Base-by-base conservation (phyloP, 2,797 vertebrate species). In the Ptychobarbus kaznakovi region DNA sequence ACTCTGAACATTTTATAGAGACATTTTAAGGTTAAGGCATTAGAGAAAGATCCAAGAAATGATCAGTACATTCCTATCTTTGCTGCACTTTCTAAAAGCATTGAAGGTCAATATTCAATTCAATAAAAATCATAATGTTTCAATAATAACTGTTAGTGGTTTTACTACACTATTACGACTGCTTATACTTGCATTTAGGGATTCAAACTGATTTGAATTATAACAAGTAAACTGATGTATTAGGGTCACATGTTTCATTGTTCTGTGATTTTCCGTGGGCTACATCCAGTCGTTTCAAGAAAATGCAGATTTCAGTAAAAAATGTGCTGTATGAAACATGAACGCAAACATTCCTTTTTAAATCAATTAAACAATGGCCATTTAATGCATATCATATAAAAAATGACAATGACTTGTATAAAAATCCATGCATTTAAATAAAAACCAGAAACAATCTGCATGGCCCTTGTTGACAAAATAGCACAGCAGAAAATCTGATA, bases 351-450 rank as follows among this genome's bases (percentile, higher is more conserved):
- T 40, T 61, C 20, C 1, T 66, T 78, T 56, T 58, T 16, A 77
- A 84, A 70, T 79, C 79, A 70, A 76, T 70, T 66, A 82, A 63
- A 80, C 75, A 82, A 83, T 88, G 72, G 49, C 68, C 44, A 78
- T 89, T 89, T 89, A 76, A 86, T 88, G 86, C 16, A 69, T 80
- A 61, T 89, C 51, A 80, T 86, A 87, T 88, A 88, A 91, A 91
- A 89, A 89, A 73, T 38, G 70, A 38, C 61, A 85, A 83, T 78
- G 35, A 87, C 58, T 68, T 84, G 72, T 92, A 90, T 87, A 92
- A 91, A 90, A 91, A 89, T 58, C 73, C 91, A 92, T 92, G 91
- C 91, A 89, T 78, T 81, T 87, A 90, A 89, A 89, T 83, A 83
- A 89, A 90, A 87, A 42, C 8, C 16, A 78, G 80, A 69, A 84